Evolutionary conservation across 2,113 vertebrate species (phyloP).

Genomic region (Catharus bicknelli): DNA sequence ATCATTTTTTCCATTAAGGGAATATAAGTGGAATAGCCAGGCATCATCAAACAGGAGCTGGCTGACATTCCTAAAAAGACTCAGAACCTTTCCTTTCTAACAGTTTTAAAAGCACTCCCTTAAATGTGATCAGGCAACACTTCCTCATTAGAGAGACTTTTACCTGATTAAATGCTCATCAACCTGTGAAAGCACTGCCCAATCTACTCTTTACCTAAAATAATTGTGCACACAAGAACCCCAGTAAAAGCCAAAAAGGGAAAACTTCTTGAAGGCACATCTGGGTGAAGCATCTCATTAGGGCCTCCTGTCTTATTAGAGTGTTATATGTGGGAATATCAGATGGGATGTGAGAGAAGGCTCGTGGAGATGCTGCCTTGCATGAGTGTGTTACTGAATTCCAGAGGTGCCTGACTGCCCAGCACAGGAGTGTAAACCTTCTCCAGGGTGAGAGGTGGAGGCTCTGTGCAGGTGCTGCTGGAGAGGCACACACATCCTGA

Average conservation of each 20-base stretch:
- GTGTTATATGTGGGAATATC: not conserved
- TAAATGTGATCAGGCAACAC: accelerated
- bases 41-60: not conserved
- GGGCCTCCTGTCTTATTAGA: not conserved
- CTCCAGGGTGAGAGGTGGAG: not conserved
- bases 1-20: not conserved
- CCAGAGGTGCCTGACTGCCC: not conserved
- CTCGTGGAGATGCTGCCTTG: not conserved
- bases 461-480: not conserved
- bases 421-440: not conserved
- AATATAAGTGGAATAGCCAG: not conserved
- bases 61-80: not conserved
- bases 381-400: not conserved
- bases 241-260: not conserved
- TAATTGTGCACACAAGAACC: not conserved
- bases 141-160: slow-evolving; percentile 24
- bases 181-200: not conserved
- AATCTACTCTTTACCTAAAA: not conserved
- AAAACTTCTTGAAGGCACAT: not conserved
- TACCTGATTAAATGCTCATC: slow-evolving; percentile 20
- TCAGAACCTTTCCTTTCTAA: not conserved
- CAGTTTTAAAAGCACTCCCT: not conserved
- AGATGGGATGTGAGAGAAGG: not conserved
- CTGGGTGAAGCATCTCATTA: not conserved
- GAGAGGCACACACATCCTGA: accelerated